Base-by-base conservation (phyloP, 2,888 invertebrate genomes). In the Clusia tigrina region DNA sequence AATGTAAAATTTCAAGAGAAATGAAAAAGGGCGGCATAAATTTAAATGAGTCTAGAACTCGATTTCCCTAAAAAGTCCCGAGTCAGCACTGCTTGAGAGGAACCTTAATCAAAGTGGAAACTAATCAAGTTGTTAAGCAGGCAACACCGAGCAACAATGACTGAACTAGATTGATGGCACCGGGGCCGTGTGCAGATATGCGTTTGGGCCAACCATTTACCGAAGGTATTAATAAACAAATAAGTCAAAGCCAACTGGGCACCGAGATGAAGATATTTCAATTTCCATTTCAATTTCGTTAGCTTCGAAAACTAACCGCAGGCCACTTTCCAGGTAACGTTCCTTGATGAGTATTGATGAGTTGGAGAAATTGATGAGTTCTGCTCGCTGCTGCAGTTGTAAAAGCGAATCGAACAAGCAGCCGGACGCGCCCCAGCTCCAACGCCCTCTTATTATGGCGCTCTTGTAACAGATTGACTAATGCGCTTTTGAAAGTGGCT, bases 261-360 rank as follows among this genome's bases (percentile, higher is more conserved):
- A 38, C 22, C 6, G 9, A 55, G 17, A 38, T 37, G 22, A 38
- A 55, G 26, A 37, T 20, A 48, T 48, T 48, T 48, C 48, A 48
- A 48, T 48, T 48, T 48, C 32, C 6, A n/a, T n/a, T n/a, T n/a
- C n/a, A n/a, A n/a, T n/a, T n/a, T 32, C 6, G 32, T 22, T 6
- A n/a, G 48, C 22, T 6, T 9, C 20, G 48, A 18, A 48, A 48
- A 48, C 22, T 15, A 48, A 48, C 48, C 48, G 48, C 48, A 48
- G 48, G 48, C 48, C 48, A 48, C 22, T 48, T 48, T 22, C 48
- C 22, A 22, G 48, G 6, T 20, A 65, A 60, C 63, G 51, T 65
- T n/a, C 63, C 72, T 71, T 77, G 77, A 77, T 78, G 78, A 78
- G 77, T 78, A 77, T 77, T 77, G 77, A 77, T 77, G 77, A 75